phyloP scores from a whole-genome alignment of 2,888 invertebrate species.

The Ectobius pallidus region DNA sequence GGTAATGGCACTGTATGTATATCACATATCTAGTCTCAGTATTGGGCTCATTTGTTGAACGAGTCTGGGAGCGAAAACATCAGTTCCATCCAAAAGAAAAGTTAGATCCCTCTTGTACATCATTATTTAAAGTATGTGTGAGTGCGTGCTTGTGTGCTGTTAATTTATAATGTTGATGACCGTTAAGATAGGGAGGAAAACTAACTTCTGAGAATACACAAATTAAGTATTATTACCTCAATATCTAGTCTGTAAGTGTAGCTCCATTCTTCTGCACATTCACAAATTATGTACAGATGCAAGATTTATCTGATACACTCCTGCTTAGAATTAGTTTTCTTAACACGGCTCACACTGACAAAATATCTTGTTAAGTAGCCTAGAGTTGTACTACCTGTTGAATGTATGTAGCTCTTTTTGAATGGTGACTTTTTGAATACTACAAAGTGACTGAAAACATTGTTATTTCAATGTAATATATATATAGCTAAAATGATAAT shows the following conservation, averaged over 20 bases:
- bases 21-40: conserved; percentile 20
- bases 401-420: not conserved
- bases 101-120: conserved; percentile 6
- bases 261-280: conserved; percentile 3
- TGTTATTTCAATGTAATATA: not conserved
- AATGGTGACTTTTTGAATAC: not conserved
- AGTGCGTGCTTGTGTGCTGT: conserved; percentile 16
- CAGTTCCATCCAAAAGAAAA: not conserved
- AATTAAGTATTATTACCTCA: conserved; percentile 18
- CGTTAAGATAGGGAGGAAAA: not conserved
- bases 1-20: not conserved
- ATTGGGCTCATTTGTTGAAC: not conserved
- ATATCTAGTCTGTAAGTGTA: conserved; percentile 18
- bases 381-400: not conserved
- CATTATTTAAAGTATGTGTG: conserved; percentile 11
- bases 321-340: not conserved
- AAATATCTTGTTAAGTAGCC: not conserved
- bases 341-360: not conserved
- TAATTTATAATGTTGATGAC: conserved; percentile 19
- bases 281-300: conserved; percentile 8
- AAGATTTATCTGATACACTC: conserved; percentile 17
- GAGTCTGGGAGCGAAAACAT: not conserved
- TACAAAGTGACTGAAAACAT: not conserved
- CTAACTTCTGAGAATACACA: conserved; percentile 13
- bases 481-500: not conserved